Evolutionary conservation across 1,140 invertebrate genomes (phyloP).

Genomic region (Sinonovacula constricta): DNA sequence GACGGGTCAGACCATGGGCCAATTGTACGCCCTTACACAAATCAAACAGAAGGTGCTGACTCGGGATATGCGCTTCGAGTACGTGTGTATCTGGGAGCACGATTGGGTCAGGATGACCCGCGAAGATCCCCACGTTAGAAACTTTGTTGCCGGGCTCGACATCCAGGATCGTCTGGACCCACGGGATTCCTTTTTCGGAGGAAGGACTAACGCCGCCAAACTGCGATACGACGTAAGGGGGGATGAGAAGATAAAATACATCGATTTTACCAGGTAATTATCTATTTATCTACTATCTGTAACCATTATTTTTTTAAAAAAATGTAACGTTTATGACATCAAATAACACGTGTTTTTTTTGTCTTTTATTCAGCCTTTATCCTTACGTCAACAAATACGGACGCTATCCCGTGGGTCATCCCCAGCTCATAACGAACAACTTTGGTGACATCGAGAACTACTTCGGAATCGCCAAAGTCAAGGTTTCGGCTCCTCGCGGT

Average conservation of each 20-base stretch:
- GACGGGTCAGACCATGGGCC: conserved; percentile 37
- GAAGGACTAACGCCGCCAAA: conserved; percentile 70
- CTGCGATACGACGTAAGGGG: conserved; percentile 59
- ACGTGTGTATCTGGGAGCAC: too few relatives aligned
- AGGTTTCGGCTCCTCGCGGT: conserved; percentile 11
- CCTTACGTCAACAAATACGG: too few relatives aligned
- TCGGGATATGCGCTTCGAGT: conserved; percentile 20
- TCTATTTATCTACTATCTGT: too few relatives aligned
- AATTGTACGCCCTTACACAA: conserved; percentile 47
- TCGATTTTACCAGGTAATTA: conserved; percentile 74
- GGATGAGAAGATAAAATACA: conserved; percentile 73
- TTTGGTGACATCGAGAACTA: conserved; percentile 53
- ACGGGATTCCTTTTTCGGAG: conserved; percentile 73
- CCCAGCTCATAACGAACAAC: conserved; percentile 66
- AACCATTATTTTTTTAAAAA: too few relatives aligned
- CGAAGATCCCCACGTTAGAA: conserved; percentile 6
- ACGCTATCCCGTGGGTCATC: conserved; percentile 74
- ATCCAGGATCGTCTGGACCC: conserved; percentile 44
- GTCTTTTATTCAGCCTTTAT: too few relatives aligned
- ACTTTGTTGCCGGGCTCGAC: conserved; percentile 38
- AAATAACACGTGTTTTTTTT: background rate
- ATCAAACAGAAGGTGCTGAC: conserved; percentile 30
- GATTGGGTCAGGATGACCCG: conserved; percentile 42
- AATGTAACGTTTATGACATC: background rate
- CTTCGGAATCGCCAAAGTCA: conserved; percentile 48